Evolutionary conservation across 2,888 invertebrate species (phyloP), one percentile per base, ranked within the genome.

Genomic region (Pyrrhia umbra): DNA sequence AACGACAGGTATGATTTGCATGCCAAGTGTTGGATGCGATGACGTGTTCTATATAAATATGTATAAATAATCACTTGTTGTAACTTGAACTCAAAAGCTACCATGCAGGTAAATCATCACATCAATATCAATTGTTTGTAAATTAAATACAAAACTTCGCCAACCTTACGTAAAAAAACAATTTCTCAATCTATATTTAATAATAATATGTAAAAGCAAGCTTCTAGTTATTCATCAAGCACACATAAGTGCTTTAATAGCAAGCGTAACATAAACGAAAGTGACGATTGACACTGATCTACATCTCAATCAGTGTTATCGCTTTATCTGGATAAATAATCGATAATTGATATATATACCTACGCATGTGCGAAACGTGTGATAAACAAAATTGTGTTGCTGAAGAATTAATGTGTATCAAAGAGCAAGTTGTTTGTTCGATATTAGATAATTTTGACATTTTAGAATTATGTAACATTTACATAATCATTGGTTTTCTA

Each of bases 51-150:
- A 13, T 30, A 27, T 50, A 68, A 62, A 51, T 55, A 47, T 37
- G 23, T 49, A 54, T 16, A 43, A n/a, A n/a, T n/a, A n/a, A n/a
- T n/a, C n/a, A n/a, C 15, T 23, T 57, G 23, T 39, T 43, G 6
- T 30, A n/a, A 34, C 2, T 23, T 27, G 0, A 42, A 63, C 15
- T 63, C 43, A 40, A 58, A 52, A 57, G 66, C 55, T 63, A 59
- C 70, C 58, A 77, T 2, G 34, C 34, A 34, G 34, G 15, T 21
- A 40, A 18, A 40, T n/a, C n/a, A 18, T 40, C 9, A 34, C 13
- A 9, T 15, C 21, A 1, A 10, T 13, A 52, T 18, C 13, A n/a
- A 18, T 83, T 79, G 79, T 79, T 73, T 73, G 76, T 13, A 75
- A 79, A 77, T 78, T 15, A n/a, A n/a, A n/a, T n/a, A 49, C 8